phyloP scores from a whole-genome alignment of 2,888 invertebrate genomes.

The Alsophila aescularia region DNA sequence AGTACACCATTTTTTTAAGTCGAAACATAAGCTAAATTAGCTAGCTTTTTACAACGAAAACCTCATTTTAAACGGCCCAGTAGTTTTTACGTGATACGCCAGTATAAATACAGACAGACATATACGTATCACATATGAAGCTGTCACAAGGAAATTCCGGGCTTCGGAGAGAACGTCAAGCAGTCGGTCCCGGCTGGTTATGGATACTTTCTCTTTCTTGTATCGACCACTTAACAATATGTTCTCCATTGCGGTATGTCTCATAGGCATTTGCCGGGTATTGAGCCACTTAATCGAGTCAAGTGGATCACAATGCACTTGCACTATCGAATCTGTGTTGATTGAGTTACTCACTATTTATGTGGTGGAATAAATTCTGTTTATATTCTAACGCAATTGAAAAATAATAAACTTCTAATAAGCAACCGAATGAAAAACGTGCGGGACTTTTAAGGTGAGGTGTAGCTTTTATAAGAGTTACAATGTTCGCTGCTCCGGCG shows the following conservation, averaged over 20 bases:
- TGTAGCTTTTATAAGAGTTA: too few species aligned
- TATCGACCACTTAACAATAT: not conserved
- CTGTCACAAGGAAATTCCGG: too few species aligned
- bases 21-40: too few species aligned
- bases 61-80: too few species aligned
- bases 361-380: not conserved
- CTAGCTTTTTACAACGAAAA: too few species aligned
- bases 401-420: not conserved
- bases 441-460: too few species aligned
- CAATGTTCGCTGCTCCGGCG: too few species aligned
- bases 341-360: slow-evolving; percentile 6
- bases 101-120: too few species aligned
- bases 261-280: slow-evolving; percentile 23
- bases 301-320: slow-evolving; percentile 28
- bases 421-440: not conserved
- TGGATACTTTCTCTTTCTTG: not conserved
- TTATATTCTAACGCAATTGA: not conserved
- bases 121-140: too few species aligned
- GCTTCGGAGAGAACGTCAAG: not conserved
- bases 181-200: too few species aligned
- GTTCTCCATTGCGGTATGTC: slow-evolving; percentile 2
- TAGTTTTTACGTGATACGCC: too few species aligned
- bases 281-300: slow-evolving; percentile 32
- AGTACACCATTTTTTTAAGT: too few species aligned
- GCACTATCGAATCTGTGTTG: slow-evolving; percentile 19